Base-by-base conservation (phyloP, 2,797 vertebrate species). In the Melanotaenia parkinsoni region DNA sequence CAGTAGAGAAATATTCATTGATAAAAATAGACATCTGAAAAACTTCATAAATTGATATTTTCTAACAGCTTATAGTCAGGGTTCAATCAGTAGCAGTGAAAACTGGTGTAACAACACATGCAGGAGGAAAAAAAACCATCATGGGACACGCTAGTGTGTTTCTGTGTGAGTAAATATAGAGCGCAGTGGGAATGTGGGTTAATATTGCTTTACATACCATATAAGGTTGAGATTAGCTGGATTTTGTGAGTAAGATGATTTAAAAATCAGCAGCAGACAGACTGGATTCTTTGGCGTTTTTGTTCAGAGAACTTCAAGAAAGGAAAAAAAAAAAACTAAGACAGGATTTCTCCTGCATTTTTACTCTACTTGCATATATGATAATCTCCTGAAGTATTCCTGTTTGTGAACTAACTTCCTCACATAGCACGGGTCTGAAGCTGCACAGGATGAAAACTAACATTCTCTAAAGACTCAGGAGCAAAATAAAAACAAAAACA, bases 41-140 rank as follows among this genome's bases (percentile, higher is more conserved):
- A 83, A 70, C 82, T 67, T 70, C 69, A 84, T 78, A 83, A 77
- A 79, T 82, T 67, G 83, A 86, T 73, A 78, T 77, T 70, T 84
- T 79, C 75, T 80, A 89, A 92, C 86, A 91, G 90, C 88, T 87
- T 89, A 83, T 58, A 72, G 80, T 87, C 82, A 80, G 87, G 81
- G 87, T 79, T 89, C 77, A 54, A 81, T 86, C 83, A 82, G 80
- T 84, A 90, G 86, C 80, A 70, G 78, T 63, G 70, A 81, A 89
- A 84, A 89, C 74, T 75, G 33, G 14, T 45, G 75, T 77, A 73
- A 76, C 79, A 75, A 81, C 75, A 87, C 72, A 89, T 73, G 83
- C 47, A 33, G 38, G 11, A 58, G 28, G 14, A 18, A 6, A 20
- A 20, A 20, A 45, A 43, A 43, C 74, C 76, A 32, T 61, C 26